Evolutionary conservation across 2,113 vertebrate species (phyloP).

Genomic region (Gasterosteus aculeatus): DNA sequence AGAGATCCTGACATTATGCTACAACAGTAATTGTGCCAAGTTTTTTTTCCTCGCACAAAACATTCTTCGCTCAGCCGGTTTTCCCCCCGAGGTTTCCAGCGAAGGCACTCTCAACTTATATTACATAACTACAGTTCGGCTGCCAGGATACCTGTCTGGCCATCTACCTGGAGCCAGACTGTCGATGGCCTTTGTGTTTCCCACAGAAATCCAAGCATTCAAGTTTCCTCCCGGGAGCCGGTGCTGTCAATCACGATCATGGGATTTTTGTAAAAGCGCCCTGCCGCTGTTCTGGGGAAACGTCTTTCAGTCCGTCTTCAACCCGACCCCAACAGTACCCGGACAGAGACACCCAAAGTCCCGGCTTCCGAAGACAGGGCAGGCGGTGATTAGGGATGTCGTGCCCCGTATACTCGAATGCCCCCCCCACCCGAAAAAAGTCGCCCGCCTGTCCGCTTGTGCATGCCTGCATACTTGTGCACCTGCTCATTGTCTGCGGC

Average conservation of each 20-base stretch:
- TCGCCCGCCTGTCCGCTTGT: slow-evolving; percentile 5
- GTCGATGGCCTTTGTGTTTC: slow-evolving; percentile 58
- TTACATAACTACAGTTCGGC: slow-evolving; percentile 57
- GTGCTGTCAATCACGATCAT: slow-evolving; percentile 72
- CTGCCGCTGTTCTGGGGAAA: slow-evolving; percentile 35
- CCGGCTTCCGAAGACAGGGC: slow-evolving; percentile 48
- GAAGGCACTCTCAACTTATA: slow-evolving; percentile 40
- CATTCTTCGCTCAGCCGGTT: slow-evolving; percentile 20
- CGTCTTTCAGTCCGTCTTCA: slow-evolving; percentile 41
- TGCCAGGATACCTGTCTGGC: slow-evolving; percentile 44
- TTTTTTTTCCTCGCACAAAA: neutral
- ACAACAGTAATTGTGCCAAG: slow-evolving; percentile 1
- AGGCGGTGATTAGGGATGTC: slow-evolving; percentile 69
- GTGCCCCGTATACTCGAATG: slow-evolving; percentile 47
- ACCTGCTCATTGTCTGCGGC: slow-evolving; percentile 21
- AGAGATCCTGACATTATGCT: neutral
- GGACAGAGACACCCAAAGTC: slow-evolving; percentile 47
- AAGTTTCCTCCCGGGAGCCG: slow-evolving; percentile 58
- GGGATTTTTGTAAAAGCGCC: slow-evolving; percentile 48
- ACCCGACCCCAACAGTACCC: slow-evolving; percentile 50
- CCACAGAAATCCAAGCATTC: slow-evolving; percentile 65
- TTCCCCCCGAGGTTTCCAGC: neutral
- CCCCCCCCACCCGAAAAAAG: slow-evolving; percentile 13
- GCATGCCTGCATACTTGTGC: slow-evolving; percentile 31
- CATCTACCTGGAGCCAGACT: slow-evolving; percentile 59